Base-by-base conservation (phyloP, 2,113 vertebrate genomes). In the Callipepla californica region DNA sequence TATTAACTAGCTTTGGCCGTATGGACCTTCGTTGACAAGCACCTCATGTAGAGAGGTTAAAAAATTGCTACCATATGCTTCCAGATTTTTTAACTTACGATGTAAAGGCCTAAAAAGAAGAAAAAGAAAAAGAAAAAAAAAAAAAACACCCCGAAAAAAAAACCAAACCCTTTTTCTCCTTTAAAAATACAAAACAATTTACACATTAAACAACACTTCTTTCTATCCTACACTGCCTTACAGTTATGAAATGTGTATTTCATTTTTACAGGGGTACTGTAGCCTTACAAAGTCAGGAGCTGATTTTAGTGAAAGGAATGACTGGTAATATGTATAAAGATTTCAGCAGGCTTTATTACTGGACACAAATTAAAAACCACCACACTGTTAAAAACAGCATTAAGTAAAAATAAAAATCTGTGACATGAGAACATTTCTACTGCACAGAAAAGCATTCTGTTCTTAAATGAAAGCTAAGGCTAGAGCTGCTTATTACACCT, bases 31-130 rank as follows among this genome's bases (percentile, higher is more conserved):
- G 78, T 68, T 96, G 94, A 94, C 63, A 94, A 91, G 90, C 67
- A 92, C 76, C 92, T 97, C 84, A 96, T 75, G 85, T 89, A 92
- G 59, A 95, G 69, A 94, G 89, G 81, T 90, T 97, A 95, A 95
- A 94, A 95, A 97, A 97, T 95, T 95, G 85, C 91, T 95, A 95
- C 89, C 95, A 94, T 73, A 94, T 93, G 88, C 95, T 95, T 96
- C 95, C 93, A 93, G 92, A 55, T 92, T 96, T 92, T 87, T 68
- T 85, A 96, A 94, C 68, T 74, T 66, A 78, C 59, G 59, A 42
- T 36, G 84, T 86, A 72, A 83, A 89, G 34, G 7, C 72, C 88
- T 26, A 40, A 65, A 30, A 45, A 67, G 83, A 80, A 72, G 75
- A 19, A 45, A 18, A 45, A 62, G 36, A 62, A 55, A 23, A 25